Base-by-base conservation (phyloP, 2,797 vertebrate genomes). In the Cryptoprocta ferox region DNA sequence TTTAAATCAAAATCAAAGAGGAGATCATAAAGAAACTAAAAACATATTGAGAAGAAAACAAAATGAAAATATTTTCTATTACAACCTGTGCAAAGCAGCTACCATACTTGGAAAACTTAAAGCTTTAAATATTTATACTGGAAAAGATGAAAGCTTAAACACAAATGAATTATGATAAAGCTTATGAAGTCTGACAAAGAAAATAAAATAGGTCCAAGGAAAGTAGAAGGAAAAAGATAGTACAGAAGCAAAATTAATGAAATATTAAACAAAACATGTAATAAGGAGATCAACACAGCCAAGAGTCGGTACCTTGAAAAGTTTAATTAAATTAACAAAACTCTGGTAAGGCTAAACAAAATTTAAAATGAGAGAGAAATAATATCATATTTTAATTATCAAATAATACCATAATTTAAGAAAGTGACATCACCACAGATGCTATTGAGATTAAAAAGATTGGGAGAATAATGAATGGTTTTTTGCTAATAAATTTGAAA, bases 401-500 rank as follows among this genome's bases (percentile, higher is more conserved):
- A 80, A 79, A 32, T 82, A 89, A 53, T 37, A 70, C 50, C 56
- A 61, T 35, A n/a, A 87, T 83, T 83, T 1, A 66, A 93, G 79
- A 96, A 82, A 19, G 30, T 61, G 13, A 53, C 14, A 56, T 84
- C 76, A 78, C 65, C 73, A 37, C 6, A 88, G 16, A 68, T 79
- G 48, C 26, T 53, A 9, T 18, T 19, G 21, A 39, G 45, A 93
- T 71, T 83, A 73, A 95, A 92, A 87, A 71, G 14, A 66, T 79
- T 92, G 30, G 6, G 12, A 81, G 30, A 61, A 87, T 10, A 19
- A 78, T 70, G 6, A 92, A 61, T 9, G 53, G 50, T 19, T 87
- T 82, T 93, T 80, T 84, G 21, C 21, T 50, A 80, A 59, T 82
- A 92, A 95, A 63, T 63, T 75, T 90, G 65, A 91, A 73, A 96